These are phyloP conservation scores for Cephus rjabovi DNA, from an alignment of 2,888 invertebrate genomes.

Conservation along the genomic window DNA sequence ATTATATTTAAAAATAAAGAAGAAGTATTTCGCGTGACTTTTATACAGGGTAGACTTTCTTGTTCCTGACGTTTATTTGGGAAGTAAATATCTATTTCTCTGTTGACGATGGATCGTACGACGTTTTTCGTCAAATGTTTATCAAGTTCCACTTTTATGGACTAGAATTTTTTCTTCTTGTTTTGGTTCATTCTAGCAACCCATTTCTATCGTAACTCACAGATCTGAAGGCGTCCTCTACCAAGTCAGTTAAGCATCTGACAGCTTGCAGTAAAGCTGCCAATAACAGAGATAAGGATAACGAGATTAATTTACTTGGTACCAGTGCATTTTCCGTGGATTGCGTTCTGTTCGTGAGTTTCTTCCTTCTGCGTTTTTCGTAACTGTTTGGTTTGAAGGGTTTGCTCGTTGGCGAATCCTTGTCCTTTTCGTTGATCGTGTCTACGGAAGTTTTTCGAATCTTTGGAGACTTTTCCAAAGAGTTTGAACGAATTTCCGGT, in stretches of 20 bases:
- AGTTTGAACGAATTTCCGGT: background rate
- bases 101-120: too few species aligned
- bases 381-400: conserved; percentile 22
- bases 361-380: conserved; percentile 50
- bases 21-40: too few species aligned
- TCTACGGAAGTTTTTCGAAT: conserved; percentile 6
- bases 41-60: too few species aligned
- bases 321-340: conserved; percentile 47
- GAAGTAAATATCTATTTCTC: too few species aligned
- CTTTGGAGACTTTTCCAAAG: conserved; percentile 13
- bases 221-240: conserved; percentile 69
- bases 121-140: too few species aligned
- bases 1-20: too few species aligned
- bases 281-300: conserved; percentile 72
- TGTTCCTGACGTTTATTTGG: too few species aligned
- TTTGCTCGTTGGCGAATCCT: conserved; percentile 20
- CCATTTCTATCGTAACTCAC: conserved; percentile 49
- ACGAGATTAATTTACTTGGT: conserved; percentile 70
- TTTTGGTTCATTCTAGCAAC: conserved; percentile 29
- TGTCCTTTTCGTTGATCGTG: conserved; percentile 23
- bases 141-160: too few species aligned
- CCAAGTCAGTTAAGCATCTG: conserved; percentile 73
- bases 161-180: too few species aligned
- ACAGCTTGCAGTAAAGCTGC: conserved; percentile 74
- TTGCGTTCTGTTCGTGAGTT: conserved; percentile 30